Evolutionary conservation across 2,888 invertebrate genomes (phyloP), one percentile per base, ranked within the genome.

Genomic region (Drymonia ruficornis): DNA sequence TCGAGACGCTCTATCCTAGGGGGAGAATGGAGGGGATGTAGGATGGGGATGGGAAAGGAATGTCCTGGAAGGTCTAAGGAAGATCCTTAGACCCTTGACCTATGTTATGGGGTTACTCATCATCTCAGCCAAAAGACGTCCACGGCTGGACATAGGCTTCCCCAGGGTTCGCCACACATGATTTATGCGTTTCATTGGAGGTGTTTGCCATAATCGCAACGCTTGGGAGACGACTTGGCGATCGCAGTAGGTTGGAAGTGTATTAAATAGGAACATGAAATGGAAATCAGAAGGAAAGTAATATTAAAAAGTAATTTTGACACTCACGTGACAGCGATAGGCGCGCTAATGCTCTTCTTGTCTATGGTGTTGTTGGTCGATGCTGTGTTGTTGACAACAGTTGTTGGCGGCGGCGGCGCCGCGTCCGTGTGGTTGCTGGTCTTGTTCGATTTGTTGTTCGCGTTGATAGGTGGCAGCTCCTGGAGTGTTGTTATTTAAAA

Each of bases 311-410:
- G 31, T 50, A 52, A 49, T 19, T 51, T 29, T n/a, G 11, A 19
- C 45, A 87, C 91, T 87, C 52, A 92, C 93, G 93, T 93, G 70
- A 91, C 93, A 62, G 93, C 88, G 11, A 92, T 91, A n/a, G 92
- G 92, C 16, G 92, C 91, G 66, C 92, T 92, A 58, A 91, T 92
- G 46, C 73, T 89, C 68, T 91, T 93, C 82, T 93, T 92, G 71
- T 92, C 91, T 63, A 91, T 91, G 61, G 89, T 86, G 59, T 89
- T 89, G 70, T 84, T 87, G 18, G 86, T 76, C 55, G 81, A 74
- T 18, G 85, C 73, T 63, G 84, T 74, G 70, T 81, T 86, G 75
- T 80, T 83, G 63, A 61, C 63, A 43, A 69, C 63, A 16, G 67
- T 65, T 13, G 76, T 49, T n/a, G 71, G 61, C 16, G 71, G 56